phyloP scores from a whole-genome alignment of 2,113 vertebrate species.

The Daubentonia madagascariensis region DNA sequence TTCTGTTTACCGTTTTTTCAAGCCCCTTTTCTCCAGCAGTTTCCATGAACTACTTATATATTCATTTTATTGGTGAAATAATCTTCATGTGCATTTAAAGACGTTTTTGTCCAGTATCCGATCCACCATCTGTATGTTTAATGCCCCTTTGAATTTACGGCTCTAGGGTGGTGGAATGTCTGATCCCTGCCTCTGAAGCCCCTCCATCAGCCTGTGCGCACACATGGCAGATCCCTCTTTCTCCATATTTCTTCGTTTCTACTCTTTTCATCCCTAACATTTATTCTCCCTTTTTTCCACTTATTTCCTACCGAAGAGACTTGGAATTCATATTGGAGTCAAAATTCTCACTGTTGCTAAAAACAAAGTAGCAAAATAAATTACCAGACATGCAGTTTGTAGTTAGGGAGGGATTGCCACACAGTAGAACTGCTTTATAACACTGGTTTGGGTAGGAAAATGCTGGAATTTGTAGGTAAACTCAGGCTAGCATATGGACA shows the following conservation, averaged over 20 bases:
- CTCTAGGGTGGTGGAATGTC: neutral
- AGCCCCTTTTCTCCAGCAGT: neutral
- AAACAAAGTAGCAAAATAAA: neutral
- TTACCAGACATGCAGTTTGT: too few relatives aligned
- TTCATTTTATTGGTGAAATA: neutral
- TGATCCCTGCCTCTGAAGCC: neutral
- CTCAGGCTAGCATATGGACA: neutral
- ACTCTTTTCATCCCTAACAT: neutral
- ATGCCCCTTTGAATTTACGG: neutral
- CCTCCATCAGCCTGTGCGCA: too few relatives aligned
- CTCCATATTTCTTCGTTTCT: neutral
- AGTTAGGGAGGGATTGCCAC: neutral
- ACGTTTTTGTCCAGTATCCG: neutral
- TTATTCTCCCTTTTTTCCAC: neutral
- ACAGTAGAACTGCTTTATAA: neutral
- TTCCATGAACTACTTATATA: neutral
- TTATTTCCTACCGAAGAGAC: neutral
- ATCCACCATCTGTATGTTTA: neutral
- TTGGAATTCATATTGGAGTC: neutral
- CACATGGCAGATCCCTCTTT: neutral
- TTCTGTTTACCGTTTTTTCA: neutral
- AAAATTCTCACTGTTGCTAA: neutral
- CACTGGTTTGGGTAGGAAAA: neutral
- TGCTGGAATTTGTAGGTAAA: neutral
- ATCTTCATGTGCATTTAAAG: neutral